Evolutionary conservation across 2,113 vertebrate genomes (phyloP).

Genomic region (Paramisgurnus dabryanus): DNA sequence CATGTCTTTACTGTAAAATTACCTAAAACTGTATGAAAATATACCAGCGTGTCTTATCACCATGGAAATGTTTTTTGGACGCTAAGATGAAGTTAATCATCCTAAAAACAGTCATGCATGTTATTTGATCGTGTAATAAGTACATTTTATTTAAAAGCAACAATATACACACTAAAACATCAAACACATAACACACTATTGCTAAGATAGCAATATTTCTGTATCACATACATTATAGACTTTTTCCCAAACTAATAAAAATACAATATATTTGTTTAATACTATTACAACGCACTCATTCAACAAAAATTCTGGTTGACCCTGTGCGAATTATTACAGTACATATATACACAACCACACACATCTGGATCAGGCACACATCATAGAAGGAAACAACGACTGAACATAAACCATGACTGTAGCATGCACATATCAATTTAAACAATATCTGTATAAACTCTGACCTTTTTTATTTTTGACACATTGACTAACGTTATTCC

Average conservation of each 20-base stretch:
- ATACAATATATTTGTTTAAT: constrained; percentile 34
- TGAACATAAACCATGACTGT: constrained; percentile 15
- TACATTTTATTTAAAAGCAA: constrained; percentile 33
- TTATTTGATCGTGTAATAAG: constrained; percentile 31
- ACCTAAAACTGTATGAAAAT: not conserved
- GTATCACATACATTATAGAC: constrained; percentile 35
- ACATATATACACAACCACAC: constrained; percentile 10
- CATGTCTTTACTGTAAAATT: not conserved
- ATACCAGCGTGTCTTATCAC: not conserved
- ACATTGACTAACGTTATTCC: not conserved
- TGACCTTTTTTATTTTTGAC: constrained; percentile 18
- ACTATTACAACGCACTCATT: constrained; percentile 22
- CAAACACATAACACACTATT: constrained; percentile 20
- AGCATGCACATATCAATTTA: constrained; percentile 31
- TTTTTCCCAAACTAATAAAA: constrained; percentile 23
- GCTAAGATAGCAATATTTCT: constrained; percentile 8
- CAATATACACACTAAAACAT: constrained; percentile 18
- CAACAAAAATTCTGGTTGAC: constrained; percentile 12
- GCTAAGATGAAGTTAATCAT: not conserved
- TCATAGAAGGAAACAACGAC: constrained; percentile 16
- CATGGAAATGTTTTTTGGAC: constrained; percentile 24
- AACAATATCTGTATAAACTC: constrained; percentile 35
- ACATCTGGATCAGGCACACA: constrained; percentile 4
- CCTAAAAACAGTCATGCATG: not conserved
- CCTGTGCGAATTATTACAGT: constrained; percentile 15